These are phyloP conservation scores for Pagrus major DNA, from an alignment of 2,113 vertebrate species.

Conservation along the genomic window DNA sequence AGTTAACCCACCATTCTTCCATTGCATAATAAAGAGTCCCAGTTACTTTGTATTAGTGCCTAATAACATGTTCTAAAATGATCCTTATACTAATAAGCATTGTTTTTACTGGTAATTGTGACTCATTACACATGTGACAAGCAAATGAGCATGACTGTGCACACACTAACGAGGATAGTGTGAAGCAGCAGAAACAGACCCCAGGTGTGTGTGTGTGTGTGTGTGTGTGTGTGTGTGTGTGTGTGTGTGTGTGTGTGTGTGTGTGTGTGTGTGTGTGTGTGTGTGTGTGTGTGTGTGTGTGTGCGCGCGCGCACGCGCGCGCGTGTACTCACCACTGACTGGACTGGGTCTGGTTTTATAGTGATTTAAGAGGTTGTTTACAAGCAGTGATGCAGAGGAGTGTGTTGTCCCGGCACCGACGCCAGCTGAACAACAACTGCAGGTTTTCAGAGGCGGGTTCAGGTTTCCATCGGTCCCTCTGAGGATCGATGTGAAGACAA, in stretches of 20 bases:
- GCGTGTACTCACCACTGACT: not conserved
- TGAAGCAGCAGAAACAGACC: slow-evolving; percentile 13
- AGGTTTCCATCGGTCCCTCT: not conserved
- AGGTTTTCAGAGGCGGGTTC: slow-evolving; percentile 6
- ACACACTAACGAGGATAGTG: not conserved
- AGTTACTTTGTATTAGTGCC: not conserved
- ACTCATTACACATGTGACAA: slow-evolving; percentile 35
- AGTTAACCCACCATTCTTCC: not conserved
- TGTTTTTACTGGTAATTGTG: slow-evolving; percentile 17
- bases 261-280: slow-evolving; percentile 4
- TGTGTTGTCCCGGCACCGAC: slow-evolving; percentile 3
- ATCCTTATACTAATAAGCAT: no score
- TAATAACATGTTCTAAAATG: slow-evolving; percentile 3
- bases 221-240: slow-evolving; percentile 22
- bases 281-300: slow-evolving; percentile 18
- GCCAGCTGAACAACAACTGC: not conserved
- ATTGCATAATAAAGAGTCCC: not conserved
- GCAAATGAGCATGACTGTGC: slow-evolving; percentile 18
- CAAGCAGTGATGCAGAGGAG: slow-evolving; percentile 6
- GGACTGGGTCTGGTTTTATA: slow-evolving; percentile 11
- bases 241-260: slow-evolving; percentile 22
- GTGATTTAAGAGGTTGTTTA: slow-evolving; percentile 48
- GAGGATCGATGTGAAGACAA: not conserved
- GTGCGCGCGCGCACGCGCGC: not conserved
- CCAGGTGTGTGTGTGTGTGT: slow-evolving; percentile 22